phyloP scores from a whole-genome alignment of 1,140 invertebrate species.

The Drosophila subobscura region DNA sequence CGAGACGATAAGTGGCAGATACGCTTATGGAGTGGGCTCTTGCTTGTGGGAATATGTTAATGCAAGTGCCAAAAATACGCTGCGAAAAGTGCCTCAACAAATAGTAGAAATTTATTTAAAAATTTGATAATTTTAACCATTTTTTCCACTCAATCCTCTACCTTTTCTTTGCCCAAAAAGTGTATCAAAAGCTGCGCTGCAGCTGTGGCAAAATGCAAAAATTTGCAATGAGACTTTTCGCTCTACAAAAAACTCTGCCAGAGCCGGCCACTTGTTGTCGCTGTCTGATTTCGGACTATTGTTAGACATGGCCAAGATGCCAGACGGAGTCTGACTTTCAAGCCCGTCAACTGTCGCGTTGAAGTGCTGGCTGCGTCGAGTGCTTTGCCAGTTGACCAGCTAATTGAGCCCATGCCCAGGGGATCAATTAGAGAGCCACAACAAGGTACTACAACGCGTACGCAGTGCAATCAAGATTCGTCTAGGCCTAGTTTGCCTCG shows the following conservation, averaged over 20 bases:
- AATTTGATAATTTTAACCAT: neutral
- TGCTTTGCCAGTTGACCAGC: slow-evolving; percentile 50
- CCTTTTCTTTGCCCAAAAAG: neutral
- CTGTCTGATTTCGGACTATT: slow-evolving; percentile 73
- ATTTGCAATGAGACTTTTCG: slow-evolving; percentile 46
- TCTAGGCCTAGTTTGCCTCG: slow-evolving; percentile 25
- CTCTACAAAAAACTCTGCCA: slow-evolving; percentile 32
- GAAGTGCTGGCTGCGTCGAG: slow-evolving; percentile 37
- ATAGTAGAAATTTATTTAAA: too few species aligned
- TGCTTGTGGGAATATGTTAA: too few species aligned
- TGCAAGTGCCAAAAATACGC: too few species aligned
- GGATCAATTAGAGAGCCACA: slow-evolving; percentile 67
- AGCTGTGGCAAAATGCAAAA: slow-evolving; percentile 74
- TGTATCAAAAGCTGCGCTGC: slow-evolving; percentile 18
- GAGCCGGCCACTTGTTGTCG: slow-evolving; percentile 27
- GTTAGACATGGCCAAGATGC: slow-evolving; percentile 58
- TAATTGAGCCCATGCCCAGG: slow-evolving; percentile 74
- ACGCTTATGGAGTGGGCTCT: too few species aligned
- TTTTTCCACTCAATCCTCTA: neutral
- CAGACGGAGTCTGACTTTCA: slow-evolving; percentile 34
- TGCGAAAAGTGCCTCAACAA: too few species aligned
- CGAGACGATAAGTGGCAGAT: neutral
- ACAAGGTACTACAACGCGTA: neutral
- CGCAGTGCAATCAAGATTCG: slow-evolving; percentile 38
- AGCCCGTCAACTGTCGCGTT: slow-evolving; percentile 40